Evolutionary conservation across 2,888 invertebrate species (phyloP).

Genomic region (Caenorhabditis drosophilae): DNA sequence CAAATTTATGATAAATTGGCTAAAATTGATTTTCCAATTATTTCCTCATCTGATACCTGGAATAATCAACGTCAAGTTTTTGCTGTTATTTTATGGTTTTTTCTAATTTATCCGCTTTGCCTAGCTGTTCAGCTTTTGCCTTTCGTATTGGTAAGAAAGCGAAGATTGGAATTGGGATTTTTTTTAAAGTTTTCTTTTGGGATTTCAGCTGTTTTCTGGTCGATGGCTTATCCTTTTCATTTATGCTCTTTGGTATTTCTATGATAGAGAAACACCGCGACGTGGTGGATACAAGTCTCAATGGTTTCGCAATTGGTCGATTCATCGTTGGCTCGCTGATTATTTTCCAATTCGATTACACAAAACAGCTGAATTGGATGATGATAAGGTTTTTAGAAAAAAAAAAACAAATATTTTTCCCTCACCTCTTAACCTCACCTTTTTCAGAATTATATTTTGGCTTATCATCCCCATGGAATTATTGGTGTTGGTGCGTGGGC

Average conservation of each 20-base stretch:
- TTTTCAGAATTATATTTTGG: constrained; percentile 70
- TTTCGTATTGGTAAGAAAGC: constrained; percentile 21
- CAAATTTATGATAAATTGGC: constrained; percentile 15
- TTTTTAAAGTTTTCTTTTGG: background rate
- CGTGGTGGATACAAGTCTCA: constrained; percentile 35
- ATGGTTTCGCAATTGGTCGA: constrained; percentile 47
- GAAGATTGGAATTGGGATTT: background rate
- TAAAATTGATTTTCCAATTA: constrained; percentile 28
- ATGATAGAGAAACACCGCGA: constrained; percentile 36
- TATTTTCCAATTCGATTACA: constrained; percentile 86
- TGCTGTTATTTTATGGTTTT: constrained; percentile 35
- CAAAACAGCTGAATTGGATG: constrained; percentile 79
- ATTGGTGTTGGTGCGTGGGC: constrained; percentile 82
- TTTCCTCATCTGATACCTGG: constrained; percentile 41
- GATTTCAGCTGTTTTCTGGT: constrained; percentile 33
- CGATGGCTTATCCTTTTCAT: constrained; percentile 36
- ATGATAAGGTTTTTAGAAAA: constrained; percentile 31
- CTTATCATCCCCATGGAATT: constrained; percentile 89
- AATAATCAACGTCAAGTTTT: constrained; percentile 20
- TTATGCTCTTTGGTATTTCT: constrained; percentile 39
- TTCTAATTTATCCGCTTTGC: constrained; percentile 37
- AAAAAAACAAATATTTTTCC: too few species aligned
- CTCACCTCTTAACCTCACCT: too few species aligned
- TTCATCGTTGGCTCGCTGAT: constrained; percentile 80
- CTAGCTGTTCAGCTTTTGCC: constrained; percentile 35